Evolutionary conservation across 2,113 vertebrate species (phyloP).

Genomic region (Rhombomys opimus): DNA sequence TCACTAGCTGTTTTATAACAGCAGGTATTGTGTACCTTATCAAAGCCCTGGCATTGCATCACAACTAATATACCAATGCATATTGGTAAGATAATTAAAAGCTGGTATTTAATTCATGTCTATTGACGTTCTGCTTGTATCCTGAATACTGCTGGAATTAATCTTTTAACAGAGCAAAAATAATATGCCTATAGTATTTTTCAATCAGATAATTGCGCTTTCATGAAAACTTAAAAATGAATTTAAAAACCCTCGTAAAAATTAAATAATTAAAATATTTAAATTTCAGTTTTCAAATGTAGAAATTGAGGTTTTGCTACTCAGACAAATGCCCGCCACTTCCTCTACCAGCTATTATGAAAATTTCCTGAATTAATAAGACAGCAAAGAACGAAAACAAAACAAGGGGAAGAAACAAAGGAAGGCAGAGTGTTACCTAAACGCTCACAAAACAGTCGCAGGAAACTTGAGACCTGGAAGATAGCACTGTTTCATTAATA

Average conservation of each 20-base stretch:
- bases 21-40: neutral
- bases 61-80: neutral
- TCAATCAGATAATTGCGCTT: neutral
- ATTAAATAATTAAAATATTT: neutral
- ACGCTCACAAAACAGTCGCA: neutral
- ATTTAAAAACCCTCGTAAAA: neutral
- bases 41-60: neutral
- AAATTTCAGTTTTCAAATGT: neutral
- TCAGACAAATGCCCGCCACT: neutral
- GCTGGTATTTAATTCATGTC: neutral
- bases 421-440: neutral
- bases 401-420: neutral
- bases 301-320: neutral
- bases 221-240: neutral
- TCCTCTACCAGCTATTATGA: neutral
- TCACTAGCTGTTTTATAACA: neutral
- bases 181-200: neutral
- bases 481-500: neutral
- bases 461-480: neutral
- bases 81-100: conserved; percentile 38
- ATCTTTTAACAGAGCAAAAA: neutral
- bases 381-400: rapidly evolving
- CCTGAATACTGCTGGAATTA: neutral
- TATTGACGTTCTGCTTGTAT: neutral
- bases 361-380: neutral